Evolutionary conservation across 2,888 invertebrate species (phyloP).

Genomic region (Cantharis flavilabris): DNA sequence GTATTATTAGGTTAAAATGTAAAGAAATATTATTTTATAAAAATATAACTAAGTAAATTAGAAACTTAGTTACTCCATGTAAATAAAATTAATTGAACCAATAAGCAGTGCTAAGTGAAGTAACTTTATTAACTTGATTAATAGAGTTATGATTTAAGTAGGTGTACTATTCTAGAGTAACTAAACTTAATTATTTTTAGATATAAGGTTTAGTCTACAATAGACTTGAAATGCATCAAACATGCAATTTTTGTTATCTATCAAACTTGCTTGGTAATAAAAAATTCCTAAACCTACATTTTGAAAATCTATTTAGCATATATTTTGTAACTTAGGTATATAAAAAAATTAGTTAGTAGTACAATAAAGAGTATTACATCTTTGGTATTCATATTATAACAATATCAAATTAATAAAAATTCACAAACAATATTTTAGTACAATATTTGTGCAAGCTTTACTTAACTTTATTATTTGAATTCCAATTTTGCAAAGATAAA

Average conservation of each 20-base stretch:
- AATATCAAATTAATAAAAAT: not conserved
- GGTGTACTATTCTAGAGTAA: not conserved
- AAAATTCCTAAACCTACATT: slow-evolving; percentile 1
- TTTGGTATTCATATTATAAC: not conserved
- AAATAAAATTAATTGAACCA: not conserved
- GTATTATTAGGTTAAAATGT: not conserved
- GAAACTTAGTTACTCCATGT: not conserved
- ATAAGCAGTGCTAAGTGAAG: not conserved
- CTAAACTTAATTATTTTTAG: slow-evolving; percentile 2
- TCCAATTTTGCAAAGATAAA: not conserved
- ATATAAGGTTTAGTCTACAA: not conserved
- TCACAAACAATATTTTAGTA: not conserved
- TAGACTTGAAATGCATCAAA: not conserved
- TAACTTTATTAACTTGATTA: not conserved
- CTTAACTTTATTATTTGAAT: not conserved
- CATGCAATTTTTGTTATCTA: not conserved
- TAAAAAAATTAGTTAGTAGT: not conserved
- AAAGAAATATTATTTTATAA: not conserved
- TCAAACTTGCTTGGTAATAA: slow-evolving; percentile 1
- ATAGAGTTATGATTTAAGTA: not conserved
- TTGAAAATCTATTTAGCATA: not conserved
- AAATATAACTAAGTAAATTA: not conserved
- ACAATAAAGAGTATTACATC: not conserved
- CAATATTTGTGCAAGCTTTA: not conserved
- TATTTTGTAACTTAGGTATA: not conserved